A percentile compares a stretch with the other conserved stretches of the same genome.
These are phyloP conservation scores for Parazoanthus darwini DNA, from an alignment of 92 coral and sea anemone species.

Conservation along the genomic window DNA sequence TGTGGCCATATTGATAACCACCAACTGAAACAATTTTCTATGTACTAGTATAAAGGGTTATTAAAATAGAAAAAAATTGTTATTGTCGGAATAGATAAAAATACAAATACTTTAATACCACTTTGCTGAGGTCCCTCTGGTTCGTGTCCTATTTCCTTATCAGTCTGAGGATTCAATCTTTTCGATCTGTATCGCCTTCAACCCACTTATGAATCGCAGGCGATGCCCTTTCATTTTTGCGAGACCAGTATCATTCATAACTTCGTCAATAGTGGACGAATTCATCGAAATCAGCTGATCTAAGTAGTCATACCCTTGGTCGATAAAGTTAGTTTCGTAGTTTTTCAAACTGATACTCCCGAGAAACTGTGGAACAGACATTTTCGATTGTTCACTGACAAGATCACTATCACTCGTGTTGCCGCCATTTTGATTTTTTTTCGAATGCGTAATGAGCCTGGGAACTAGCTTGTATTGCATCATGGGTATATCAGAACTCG, in stretches of 20 bases:
- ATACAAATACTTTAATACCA: background rate
- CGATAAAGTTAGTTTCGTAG: constrained; percentile 24
- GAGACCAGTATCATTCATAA: constrained; percentile 44
- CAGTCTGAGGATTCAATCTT: constrained; percentile 26
- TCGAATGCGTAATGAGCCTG: background rate
- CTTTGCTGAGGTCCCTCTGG: constrained; percentile 21
- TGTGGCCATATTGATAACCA: too few relatives aligned
- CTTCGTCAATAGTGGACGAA: constrained; percentile 33
- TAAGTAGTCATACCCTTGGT: constrained; percentile 40
- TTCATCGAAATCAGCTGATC: constrained; percentile 44
- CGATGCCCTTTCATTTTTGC: constrained; percentile 39
- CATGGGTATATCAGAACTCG: background rate
- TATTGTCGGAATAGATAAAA: background rate
- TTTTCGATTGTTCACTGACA: background rate
- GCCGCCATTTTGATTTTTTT: constrained; percentile 34
- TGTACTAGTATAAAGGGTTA: too few relatives aligned
- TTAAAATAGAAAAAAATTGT: too few relatives aligned
- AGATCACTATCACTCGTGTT: background rate
- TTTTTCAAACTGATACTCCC: constrained; percentile 32
- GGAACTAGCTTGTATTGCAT: constrained; percentile 18
- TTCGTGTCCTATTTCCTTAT: constrained; percentile 11
- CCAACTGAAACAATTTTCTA: too few relatives aligned
- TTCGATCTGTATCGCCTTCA: constrained; percentile 27
- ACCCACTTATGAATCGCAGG: constrained; percentile 31
- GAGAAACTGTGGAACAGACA: constrained; percentile 43